Evolutionary conservation across 2,797 vertebrate genomes (phyloP), one percentile per base, ranked within the genome.

Genomic region (Poeciliopsis gracilis): DNA sequence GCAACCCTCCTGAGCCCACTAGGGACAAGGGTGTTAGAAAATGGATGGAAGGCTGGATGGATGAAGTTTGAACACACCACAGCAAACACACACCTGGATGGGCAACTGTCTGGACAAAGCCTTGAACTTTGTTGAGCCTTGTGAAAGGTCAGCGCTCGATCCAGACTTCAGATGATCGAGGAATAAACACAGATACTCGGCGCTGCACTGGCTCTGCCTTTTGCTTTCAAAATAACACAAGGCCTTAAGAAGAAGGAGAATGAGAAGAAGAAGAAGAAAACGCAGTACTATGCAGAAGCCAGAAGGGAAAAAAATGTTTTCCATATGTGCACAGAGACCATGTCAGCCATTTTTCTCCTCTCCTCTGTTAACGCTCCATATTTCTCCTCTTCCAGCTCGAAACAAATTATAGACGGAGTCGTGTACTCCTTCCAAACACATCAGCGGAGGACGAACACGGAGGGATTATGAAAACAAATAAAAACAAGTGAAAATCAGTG

Each of bases 381-480:
- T 93, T 93, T 94, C 87, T 93, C 87, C 85, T 89, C 83, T 85
- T 82, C 84, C 78, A 77, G 83, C 82, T 88, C 91, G 85, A 93
- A 95, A 95, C 91, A 95, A 95, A 96, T 95, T 94, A 93, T 92
- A 93, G 92, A 93, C 94, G 91, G 87, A 94, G 89, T 90, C 84
- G 57, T 93, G 91, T 95, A 93, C 84, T 84, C 91, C 91, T 86
- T 91, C 92, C 93, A 95, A 95, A 95, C 94, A 95, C 90, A 90
- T 93, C 93, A 89, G 89, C 82, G 74, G 73, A 83, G 86, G 91
- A 91, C 84, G 85, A 89, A 93, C 93, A 90, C 89, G 70, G 84
- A 90, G 89, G 87, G 84, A 93, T 91, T 93, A 92, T 90, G 90
- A 95, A 95, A 96, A 95, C 92, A 95, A 96, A 96, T 94, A 95